Base-by-base conservation (phyloP, 2,888 invertebrate species). In the Pantelozetes paolii region DNA sequence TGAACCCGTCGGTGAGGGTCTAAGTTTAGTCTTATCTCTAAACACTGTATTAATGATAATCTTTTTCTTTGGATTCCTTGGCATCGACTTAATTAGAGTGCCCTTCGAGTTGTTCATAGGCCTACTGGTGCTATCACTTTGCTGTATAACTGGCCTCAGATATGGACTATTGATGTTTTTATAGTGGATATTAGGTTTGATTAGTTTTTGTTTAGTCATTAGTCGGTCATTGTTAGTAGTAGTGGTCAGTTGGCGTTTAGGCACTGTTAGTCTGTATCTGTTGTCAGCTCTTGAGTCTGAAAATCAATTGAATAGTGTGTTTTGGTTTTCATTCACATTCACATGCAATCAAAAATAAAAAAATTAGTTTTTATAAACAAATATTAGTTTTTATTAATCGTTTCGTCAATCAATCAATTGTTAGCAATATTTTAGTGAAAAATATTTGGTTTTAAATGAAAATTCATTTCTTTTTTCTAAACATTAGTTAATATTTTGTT, bases 111-210 rank as follows among this genome's bases (percentile, higher is more conserved):
- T 59, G 28, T 57, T 3, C 11, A 28, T 23, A 59, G 13, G 2
- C 1, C 30, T 30, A 28, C 20, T 50, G 3, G n/a, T 50, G 6
- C 2, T 3, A 23, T 20, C 3, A 23, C 23, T 20, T 13, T 30
- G 1, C 20, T 59, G 15, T 28, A 50, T 20, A 20, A 59, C 18
- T 23, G 59, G 59, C 59, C 59, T 59, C 59, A 59, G 59, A 59
- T 59, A 59, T 59, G 59, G 59, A 59, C 59, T 59, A 11, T 30
- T 59, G 20, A 20, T n/a, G 20, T 50, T 50, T 59, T 59, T 59
- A 28, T 59, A 32, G 59, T 59, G 28, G 8, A 28, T 59, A 20
- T 59, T 59, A 30, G 59, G 11, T 23, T 59, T 59, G 13, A 59
- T 30, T 28, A 32, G 50, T 15, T 50, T 50, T 20, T n/a, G 20